Conservation (phyloP, 2,113 vertebrate species). For the Phaethon lepturus region DNA sequence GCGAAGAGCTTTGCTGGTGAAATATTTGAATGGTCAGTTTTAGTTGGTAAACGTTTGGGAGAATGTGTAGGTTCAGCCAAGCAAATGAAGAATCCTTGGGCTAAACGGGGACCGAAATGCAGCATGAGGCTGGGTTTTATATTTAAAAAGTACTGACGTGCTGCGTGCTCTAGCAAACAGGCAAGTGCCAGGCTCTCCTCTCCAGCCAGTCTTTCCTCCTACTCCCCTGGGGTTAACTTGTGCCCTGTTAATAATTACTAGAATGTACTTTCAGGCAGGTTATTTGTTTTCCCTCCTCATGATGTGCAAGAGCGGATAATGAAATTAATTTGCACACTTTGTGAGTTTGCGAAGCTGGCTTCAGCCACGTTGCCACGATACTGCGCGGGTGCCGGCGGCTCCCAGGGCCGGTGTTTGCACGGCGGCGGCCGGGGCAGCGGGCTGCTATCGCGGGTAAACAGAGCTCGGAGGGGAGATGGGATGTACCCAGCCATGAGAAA, state of each 20-base stretch:
- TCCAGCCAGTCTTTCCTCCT: background rate
- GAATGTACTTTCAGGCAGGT: conserved; percentile 60
- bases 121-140: background rate
- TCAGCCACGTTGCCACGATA: conserved; percentile 84
- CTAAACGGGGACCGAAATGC: background rate
- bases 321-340: conserved; percentile 83
- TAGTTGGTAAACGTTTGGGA: background rate
- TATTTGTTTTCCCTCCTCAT: conserved; percentile 76
- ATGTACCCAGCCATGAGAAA: background rate
- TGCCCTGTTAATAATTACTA: conserved; percentile 53
- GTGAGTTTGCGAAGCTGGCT: conserved; percentile 76
- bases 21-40: background rate
- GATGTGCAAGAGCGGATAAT: conserved; percentile 78
- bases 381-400: conserved; percentile 71
- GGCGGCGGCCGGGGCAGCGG: conserved; percentile 41
- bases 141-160: rapidly evolving
- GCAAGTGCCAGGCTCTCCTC: background rate
- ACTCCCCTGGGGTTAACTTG: background rate
- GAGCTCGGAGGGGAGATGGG: background rate
- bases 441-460: conserved; percentile 14
- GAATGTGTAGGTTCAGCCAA: background rate
- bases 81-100: background rate
- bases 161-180: background rate
- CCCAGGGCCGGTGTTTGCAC: conserved; percentile 76
- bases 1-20: background rate